Conservation (phyloP, 2,797 vertebrate species). For the Gorsachius magnificus region DNA sequence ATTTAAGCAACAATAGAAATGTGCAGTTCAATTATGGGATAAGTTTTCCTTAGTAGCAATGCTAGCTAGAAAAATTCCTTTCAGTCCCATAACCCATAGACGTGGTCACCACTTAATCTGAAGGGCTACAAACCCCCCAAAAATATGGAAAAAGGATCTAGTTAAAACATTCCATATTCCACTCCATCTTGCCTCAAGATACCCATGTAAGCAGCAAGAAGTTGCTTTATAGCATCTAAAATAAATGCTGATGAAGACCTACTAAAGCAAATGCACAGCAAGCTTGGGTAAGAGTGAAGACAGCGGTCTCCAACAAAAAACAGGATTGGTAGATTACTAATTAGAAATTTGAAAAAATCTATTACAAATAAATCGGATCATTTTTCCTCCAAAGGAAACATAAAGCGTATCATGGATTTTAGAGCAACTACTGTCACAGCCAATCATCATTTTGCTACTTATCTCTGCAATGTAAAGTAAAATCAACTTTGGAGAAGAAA, state of each 20-base stretch:
- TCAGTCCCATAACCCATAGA: background rate
- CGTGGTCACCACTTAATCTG: background rate
- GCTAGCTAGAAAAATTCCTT: background rate
- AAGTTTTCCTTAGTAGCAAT: background rate
- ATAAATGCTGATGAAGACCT: background rate
- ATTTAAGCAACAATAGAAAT: background rate
- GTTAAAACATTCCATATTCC: background rate
- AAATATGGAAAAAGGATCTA: background rate
- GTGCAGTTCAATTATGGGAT: background rate
- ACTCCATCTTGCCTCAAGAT: background rate
- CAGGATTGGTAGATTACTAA: background rate
- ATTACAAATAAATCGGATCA: background rate
- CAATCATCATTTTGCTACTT: background rate
- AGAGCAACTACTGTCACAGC: background rate
- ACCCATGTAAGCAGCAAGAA: background rate
- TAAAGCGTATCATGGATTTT: background rate
- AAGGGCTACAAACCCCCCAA: background rate
- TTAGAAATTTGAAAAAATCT: background rate
- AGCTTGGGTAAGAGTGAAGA: background rate
- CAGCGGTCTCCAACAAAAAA: background rate
- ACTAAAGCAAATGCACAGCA: background rate
- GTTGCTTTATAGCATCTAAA: background rate
- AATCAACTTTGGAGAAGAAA: background rate
- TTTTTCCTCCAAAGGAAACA: background rate
- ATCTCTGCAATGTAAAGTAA: background rate